These are phyloP conservation scores for Anguilla japonica DNA, from an alignment of 2,113 vertebrate species.

Conservation along the genomic window DNA sequence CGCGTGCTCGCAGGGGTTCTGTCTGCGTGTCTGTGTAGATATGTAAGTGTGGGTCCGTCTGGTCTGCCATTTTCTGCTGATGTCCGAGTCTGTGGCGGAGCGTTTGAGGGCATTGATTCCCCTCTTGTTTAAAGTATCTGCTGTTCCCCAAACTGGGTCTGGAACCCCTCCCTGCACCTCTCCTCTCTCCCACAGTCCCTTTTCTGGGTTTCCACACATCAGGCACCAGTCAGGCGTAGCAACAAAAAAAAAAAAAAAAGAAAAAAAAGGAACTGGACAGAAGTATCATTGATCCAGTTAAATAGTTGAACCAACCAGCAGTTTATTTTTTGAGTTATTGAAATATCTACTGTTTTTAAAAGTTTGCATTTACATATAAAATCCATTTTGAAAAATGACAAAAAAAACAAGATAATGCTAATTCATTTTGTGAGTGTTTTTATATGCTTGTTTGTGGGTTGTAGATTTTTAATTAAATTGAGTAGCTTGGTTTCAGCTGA, in stretches of 20 bases:
- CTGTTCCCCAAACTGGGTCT: background rate
- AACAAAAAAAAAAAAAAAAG: background rate
- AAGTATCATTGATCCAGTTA: background rate
- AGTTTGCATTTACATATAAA: constrained; percentile 22
- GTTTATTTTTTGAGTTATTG: constrained; percentile 23
- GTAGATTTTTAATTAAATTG: constrained; percentile 30
- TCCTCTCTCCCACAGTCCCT: background rate
- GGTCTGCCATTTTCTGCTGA: background rate
- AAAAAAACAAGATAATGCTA: background rate
- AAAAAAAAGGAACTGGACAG: background rate
- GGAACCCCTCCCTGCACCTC: background rate
- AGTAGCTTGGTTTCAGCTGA: constrained; percentile 21
- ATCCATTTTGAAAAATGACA: constrained; percentile 2
- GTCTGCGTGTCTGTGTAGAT: background rate
- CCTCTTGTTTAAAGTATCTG: background rate
- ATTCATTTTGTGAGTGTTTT: constrained; percentile 14
- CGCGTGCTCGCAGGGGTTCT: background rate
- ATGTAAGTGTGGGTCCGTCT: background rate
- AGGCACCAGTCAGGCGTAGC: background rate
- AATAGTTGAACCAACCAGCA: constrained; percentile 20
- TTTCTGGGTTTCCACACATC: background rate
- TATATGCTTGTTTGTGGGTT: constrained; percentile 14
- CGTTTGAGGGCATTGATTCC: background rate
- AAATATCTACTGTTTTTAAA: constrained; percentile 12
- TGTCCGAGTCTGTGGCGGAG: background rate